A percentile compares a stretch with the other conserved stretches of the same genome.
Conservation (phyloP, 2,888 invertebrate genomes). For the Calliopum simillimum region DNA sequence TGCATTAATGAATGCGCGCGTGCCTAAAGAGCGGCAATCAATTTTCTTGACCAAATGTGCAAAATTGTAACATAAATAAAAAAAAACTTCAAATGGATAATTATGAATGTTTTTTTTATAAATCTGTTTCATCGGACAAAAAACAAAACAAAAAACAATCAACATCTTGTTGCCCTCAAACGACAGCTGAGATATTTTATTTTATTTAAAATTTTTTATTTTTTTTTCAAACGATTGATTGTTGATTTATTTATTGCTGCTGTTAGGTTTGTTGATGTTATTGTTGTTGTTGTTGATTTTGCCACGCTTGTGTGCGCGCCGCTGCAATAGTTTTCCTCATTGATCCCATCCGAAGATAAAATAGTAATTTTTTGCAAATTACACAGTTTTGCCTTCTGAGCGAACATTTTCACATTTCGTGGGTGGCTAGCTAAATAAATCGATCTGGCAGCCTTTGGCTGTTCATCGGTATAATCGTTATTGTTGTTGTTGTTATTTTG, state of each 20-base stretch:
- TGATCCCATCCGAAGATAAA: conserved; percentile 7
- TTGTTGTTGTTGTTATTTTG: too few species aligned
- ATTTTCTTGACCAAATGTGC: not conserved
- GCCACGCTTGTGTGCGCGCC: too few species aligned
- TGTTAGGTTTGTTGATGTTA: conserved; percentile 5
- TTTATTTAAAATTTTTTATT: not conserved
- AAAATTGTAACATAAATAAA: not conserved
- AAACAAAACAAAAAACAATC: not conserved
- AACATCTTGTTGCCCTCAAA: too few species aligned
- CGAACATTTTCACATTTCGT: not conserved
- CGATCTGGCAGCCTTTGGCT: not conserved
- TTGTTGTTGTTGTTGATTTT: conserved; percentile 5
- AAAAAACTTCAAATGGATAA: conserved; percentile 4
- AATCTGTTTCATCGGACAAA: not conserved
- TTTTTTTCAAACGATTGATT: not conserved
- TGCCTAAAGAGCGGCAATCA: conserved; percentile 9
- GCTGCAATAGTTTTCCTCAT: not conserved
- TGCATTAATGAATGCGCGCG: not conserved
- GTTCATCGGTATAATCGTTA: too few species aligned
- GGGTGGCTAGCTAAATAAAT: not conserved
- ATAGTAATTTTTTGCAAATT: conserved; percentile 11
- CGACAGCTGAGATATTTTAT: too few species aligned
- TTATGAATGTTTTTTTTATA: not conserved
- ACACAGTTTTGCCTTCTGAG: not conserved
- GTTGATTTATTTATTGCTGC: conserved; percentile 7